These are phyloP conservation scores for Herminia tarsipennalis DNA, from an alignment of 2,888 invertebrate species.

Conservation along the genomic window DNA sequence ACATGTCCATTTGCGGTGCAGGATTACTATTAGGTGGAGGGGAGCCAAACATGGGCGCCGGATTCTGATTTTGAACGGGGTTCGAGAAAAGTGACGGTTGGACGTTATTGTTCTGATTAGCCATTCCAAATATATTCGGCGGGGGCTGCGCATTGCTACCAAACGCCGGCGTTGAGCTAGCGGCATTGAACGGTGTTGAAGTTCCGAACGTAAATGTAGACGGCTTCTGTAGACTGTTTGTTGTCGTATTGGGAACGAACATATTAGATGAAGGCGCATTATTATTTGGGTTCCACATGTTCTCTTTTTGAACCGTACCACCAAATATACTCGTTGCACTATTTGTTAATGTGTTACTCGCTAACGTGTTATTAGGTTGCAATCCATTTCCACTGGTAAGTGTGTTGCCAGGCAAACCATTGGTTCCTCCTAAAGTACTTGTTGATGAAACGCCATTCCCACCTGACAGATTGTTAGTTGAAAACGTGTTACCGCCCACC, in stretches of 20 bases:
- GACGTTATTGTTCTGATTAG: conserved; percentile 46
- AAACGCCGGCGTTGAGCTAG: conserved; percentile 47
- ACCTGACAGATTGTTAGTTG: conserved; percentile 8
- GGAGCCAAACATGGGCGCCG: conserved; percentile 57
- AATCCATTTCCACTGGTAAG: conserved; percentile 38
- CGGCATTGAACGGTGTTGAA: conserved; percentile 52
- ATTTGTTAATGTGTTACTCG: conserved; percentile 28
- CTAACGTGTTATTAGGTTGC: conserved; percentile 30
- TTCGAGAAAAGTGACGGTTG: conserved; percentile 57
- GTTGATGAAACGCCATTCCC: conserved; percentile 19
- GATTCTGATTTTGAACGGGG: conserved; percentile 44
- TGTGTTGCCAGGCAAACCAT: conserved; percentile 42
- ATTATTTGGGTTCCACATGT: conserved; percentile 56
- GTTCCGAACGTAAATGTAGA: conserved; percentile 62
- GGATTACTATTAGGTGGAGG: conserved; percentile 44
- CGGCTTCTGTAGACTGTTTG: conserved; percentile 54
- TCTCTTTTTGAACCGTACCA: conserved; percentile 55
- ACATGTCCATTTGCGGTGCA: conserved; percentile 46
- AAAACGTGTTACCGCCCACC: conserved; percentile 21
- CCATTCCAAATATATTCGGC: conserved; percentile 60
- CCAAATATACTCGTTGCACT: conserved; percentile 50
- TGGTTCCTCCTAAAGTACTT: conserved; percentile 33
- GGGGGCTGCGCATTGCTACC: conserved; percentile 47
- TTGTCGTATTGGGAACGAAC: conserved; percentile 51
- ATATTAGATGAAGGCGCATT: conserved; percentile 46